Evolutionary conservation across 2,797 vertebrate genomes (phyloP).

Genomic region (Syngnathus rostellatus): DNA sequence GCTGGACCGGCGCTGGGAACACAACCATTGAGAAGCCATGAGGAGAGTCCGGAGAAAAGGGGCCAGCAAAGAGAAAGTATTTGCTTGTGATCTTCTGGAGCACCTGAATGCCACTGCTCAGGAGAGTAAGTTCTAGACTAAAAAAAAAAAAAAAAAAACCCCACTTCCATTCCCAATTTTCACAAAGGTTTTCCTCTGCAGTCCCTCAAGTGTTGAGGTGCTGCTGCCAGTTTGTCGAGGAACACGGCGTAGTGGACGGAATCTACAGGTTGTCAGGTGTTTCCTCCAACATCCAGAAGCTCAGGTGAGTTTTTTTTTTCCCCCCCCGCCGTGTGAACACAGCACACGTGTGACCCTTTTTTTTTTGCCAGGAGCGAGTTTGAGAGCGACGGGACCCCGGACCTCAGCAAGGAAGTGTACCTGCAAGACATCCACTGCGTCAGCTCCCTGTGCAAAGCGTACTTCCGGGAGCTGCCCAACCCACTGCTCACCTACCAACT

Average conservation of each 20-base stretch:
- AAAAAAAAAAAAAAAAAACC: background rate
- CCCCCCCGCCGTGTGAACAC: background rate
- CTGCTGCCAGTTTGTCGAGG: constrained; percentile 87
- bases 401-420: constrained; percentile 79
- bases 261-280: constrained; percentile 92
- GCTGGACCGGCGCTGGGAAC: constrained; percentile 45
- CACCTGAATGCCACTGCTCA: constrained; percentile 73
- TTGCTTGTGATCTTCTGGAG: constrained; percentile 85
- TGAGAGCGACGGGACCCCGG: constrained; percentile 72
- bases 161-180: background rate
- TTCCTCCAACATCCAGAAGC: constrained; percentile 89
- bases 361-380: constrained; percentile 78
- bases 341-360: background rate
- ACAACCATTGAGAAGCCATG: constrained; percentile 39
- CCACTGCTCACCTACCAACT: constrained; percentile 92
- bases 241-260: constrained; percentile 85
- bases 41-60: constrained; percentile 73
- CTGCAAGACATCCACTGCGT: constrained; percentile 95
- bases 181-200: constrained; percentile 32
- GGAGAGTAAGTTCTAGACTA: constrained; percentile 73
- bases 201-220: constrained; percentile 83
- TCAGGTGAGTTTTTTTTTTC: constrained; percentile 70
- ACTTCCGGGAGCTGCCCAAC: constrained; percentile 92
- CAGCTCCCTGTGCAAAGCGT: constrained; percentile 90
- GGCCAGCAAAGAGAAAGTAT: constrained; percentile 79